These are phyloP conservation scores for Hanleya hanleyi DNA, from an alignment of 2,888 invertebrate species.

Conservation along the genomic window DNA sequence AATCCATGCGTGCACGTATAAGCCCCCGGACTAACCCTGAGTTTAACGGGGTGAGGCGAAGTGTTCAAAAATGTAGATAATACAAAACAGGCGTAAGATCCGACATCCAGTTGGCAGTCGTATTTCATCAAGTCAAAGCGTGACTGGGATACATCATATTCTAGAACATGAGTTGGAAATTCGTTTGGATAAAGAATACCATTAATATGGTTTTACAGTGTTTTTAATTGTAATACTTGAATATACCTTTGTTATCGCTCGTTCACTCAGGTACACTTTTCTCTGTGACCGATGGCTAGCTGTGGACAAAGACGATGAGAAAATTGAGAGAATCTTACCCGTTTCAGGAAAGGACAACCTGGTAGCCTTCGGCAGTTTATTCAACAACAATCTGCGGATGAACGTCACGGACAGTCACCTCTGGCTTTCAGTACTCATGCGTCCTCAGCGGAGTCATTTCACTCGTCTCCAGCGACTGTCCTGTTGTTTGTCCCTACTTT, in stretches of 20 bases:
- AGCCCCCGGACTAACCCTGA: too few species aligned
- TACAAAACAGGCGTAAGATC: too few species aligned
- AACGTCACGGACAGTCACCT: slow-evolving; percentile 68
- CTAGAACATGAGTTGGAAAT: too few species aligned
- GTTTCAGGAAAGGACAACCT: background rate
- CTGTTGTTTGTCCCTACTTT: slow-evolving; percentile 66
- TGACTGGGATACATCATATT: too few species aligned
- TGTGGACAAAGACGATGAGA: slow-evolving; percentile 3
- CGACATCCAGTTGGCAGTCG: too few species aligned
- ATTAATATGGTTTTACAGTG: too few species aligned
- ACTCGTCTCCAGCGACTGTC: slow-evolving; percentile 63
- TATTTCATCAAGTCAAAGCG: too few species aligned
- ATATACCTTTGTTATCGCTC: background rate
- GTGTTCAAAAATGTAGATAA: too few species aligned
- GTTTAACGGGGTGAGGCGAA: too few species aligned
- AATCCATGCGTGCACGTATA: too few species aligned
- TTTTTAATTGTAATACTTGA: background rate
- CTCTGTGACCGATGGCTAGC: slow-evolving; percentile 60
- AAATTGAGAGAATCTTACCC: background rate
- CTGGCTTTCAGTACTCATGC: slow-evolving; percentile 71
- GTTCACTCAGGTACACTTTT: slow-evolving; percentile 40
- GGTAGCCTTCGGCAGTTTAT: background rate
- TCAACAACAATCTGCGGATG: slow-evolving; percentile 47
- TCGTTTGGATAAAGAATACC: too few species aligned
- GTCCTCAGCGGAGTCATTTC: slow-evolving; percentile 68